Percentiles rank a stretch among this genome's conserved stretches.
Conservation (phyloP, 2,113 vertebrate genomes). For the Silurus meridionalis region DNA sequence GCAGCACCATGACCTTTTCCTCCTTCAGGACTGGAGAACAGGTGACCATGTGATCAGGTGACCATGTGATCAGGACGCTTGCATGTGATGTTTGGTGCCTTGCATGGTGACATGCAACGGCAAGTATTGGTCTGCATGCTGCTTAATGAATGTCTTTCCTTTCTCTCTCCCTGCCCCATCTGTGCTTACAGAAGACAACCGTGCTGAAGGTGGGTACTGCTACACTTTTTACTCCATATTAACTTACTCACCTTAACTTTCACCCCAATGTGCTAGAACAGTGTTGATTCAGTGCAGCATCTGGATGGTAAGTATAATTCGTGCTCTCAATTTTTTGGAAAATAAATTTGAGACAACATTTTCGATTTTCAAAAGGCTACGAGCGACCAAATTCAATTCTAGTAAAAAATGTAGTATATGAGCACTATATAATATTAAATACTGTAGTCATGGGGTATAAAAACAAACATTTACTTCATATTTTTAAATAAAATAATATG, state of each 20-base stretch:
- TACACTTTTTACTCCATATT: conserved; percentile 53
- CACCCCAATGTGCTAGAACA: conserved; percentile 18
- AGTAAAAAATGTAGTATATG: not conserved
- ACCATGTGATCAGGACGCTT: conserved; percentile 73
- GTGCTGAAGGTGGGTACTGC: conserved; percentile 95
- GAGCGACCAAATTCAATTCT: not conserved
- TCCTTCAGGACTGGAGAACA: conserved; percentile 44
- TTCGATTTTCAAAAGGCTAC: not conserved
- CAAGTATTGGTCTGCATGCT: conserved; percentile 96
- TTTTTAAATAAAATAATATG: too few species aligned
- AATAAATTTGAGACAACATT: not conserved
- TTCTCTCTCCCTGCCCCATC: conserved; percentile 94
- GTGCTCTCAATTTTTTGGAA: too few species aligned
- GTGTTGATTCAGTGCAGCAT: conserved; percentile 6
- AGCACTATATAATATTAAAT: too few species aligned
- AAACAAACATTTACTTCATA: too few species aligned
- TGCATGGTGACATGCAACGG: conserved; percentile 98
- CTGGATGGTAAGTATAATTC: conserved; percentile 32
- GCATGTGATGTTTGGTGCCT: conserved; percentile 96
- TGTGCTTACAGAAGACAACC: conserved; percentile 97
- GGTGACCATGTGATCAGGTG: not conserved
- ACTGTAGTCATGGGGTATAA: too few species aligned
- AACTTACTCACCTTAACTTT: conserved; percentile 13
- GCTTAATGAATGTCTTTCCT: conserved; percentile 98
- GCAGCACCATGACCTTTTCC: conserved; percentile 57